Evolutionary conservation across 1,140 invertebrate species (phyloP), one percentile per base, ranked within the genome.

Genomic region (Chionoecetes opilio): DNA sequence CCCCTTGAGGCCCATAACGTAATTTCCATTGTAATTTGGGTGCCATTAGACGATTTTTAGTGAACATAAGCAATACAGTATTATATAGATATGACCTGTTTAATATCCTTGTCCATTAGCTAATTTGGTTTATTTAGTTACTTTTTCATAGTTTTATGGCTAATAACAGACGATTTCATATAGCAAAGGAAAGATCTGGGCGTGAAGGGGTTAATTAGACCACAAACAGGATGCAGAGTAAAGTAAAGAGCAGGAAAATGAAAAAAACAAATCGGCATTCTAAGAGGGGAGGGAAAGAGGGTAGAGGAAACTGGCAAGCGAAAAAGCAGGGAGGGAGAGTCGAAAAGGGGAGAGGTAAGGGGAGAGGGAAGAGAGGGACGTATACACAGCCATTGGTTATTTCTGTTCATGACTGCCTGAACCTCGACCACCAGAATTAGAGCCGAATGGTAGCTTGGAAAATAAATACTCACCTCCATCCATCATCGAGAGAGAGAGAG

Each of bases 401-500:
- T 75, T 75, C 63, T 75, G 63, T 75, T 75, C 63, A 75, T 75
- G 63, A 75, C 63, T 26, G n/a, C 63, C 63, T 75, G 63, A 75
- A n/a, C 63, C 63, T 26, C 21, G 21, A 75, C 0, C n/a, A 26
- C 63, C 26, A n/a, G 63, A 75, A 26, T 26, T 75, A 75, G n/a
- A n/a, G 63, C 63, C 63, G 5, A 26, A 26, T 26, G 21, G 26
- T n/a, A 26, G n/a, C 63, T 75, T 17, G 63, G 63, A 75, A 75
- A 75, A 75, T 75, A 75, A 75, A 75, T 75, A 75, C 63, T n/a
- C 46, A 53, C 46, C 46, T 3, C 46, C 46, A 53, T n/a, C 5
- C 41, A 46, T 14, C 41, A 46, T 8, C 41, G 41, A 46, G 82
- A 84, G 82, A 84, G 82, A 84, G 82, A 84, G 82, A 84, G 82